phyloP scores from a whole-genome alignment of 2,113 vertebrate species.

The Centrocercus urophasianus region DNA sequence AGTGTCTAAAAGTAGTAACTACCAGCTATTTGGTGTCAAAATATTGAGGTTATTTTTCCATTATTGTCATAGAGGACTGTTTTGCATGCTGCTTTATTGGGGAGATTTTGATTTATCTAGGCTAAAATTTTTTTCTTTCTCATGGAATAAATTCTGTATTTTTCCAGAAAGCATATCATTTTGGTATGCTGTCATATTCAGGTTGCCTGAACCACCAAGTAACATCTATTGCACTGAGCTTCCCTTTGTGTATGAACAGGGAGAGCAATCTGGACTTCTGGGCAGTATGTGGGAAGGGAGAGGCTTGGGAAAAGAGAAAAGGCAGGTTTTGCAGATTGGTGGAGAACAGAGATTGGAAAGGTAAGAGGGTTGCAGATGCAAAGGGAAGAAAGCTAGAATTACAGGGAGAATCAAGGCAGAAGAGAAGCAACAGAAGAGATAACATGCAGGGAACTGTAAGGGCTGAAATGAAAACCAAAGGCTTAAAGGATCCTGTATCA shows the following conservation, averaged over 20 bases:
- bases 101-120: background rate
- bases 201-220: background rate
- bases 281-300: background rate
- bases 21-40: background rate
- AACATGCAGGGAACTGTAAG: background rate
- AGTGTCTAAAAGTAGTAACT: background rate
- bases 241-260: background rate
- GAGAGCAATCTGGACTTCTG: background rate
- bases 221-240: background rate
- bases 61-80: background rate
- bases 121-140: background rate
- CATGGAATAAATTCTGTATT: background rate
- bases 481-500: background rate
- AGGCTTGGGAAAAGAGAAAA: background rate
- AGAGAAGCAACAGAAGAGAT: background rate
- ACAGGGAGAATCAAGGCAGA: background rate
- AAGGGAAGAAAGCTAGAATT: background rate
- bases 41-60: background rate
- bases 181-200: background rate
- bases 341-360: background rate
- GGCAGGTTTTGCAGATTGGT: background rate
- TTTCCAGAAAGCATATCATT: background rate
- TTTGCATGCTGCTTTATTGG: background rate
- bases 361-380: background rate
- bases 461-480: background rate